phyloP scores from a whole-genome alignment of 2,797 vertebrate species.

The Urocyon cinereoargenteus region DNA sequence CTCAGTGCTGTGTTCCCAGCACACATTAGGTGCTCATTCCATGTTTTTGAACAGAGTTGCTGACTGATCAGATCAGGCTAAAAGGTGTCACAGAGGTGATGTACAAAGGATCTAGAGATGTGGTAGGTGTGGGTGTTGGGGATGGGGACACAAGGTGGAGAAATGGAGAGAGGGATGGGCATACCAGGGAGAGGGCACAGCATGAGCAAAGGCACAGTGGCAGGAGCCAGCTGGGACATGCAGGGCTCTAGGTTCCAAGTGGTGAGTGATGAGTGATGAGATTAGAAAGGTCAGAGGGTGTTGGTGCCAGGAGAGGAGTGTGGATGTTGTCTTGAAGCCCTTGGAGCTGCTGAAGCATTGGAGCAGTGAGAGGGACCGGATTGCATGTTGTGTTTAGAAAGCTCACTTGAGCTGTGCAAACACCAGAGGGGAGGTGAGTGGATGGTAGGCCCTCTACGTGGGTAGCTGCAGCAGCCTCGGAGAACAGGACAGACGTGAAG shows the following conservation, averaged over 20 bases:
- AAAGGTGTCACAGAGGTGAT: neutral
- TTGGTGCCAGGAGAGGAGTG: neutral
- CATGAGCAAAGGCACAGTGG: neutral
- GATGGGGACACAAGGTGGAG: neutral
- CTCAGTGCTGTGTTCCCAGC: neutral
- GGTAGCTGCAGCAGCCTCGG: neutral
- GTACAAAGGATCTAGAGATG: neutral
- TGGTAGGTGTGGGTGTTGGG: neutral
- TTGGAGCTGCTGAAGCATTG: neutral
- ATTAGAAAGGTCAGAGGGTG: neutral
- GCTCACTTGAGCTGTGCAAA: neutral
- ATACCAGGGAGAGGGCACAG: neutral
- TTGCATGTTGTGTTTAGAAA: neutral
- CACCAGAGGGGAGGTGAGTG: neutral
- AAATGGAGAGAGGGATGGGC: neutral
- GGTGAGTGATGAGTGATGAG: neutral
- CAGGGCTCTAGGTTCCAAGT: neutral
- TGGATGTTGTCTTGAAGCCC: neutral
- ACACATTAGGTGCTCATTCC: neutral
- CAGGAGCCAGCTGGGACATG: neutral
- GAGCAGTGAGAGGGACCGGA: neutral
- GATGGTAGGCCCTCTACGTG: neutral
- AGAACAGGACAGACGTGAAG: neutral
- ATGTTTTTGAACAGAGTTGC: neutral
- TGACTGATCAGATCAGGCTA: neutral